These are phyloP conservation scores for Actenoides hombroni DNA, from an alignment of 2,113 vertebrate genomes.

Conservation along the genomic window DNA sequence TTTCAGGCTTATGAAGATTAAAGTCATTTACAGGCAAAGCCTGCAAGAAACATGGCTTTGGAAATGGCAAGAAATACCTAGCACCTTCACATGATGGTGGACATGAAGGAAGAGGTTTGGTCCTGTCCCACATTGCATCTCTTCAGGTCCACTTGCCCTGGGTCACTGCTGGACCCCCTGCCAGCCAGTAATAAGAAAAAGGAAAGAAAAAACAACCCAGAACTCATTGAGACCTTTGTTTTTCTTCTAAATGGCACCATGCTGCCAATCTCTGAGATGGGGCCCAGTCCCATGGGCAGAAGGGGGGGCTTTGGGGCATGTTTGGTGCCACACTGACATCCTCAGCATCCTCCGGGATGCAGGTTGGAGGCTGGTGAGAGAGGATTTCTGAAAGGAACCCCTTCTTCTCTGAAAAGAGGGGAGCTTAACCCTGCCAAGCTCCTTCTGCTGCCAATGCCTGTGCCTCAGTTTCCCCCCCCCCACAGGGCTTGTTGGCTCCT, in stretches of 20 bases:
- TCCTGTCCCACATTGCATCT: rapidly evolving
- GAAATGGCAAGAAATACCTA: background rate
- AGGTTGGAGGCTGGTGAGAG: background rate
- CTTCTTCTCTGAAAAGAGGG: rapidly evolving
- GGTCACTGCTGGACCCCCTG: background rate
- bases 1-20: slow-evolving; percentile 50
- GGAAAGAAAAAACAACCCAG: rapidly evolving
- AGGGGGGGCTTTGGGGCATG: too few relatives aligned
- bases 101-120: background rate
- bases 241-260: background rate
- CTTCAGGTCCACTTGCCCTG: background rate
- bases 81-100: background rate
- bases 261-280: rapidly evolving
- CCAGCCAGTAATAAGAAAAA: background rate
- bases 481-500: rapidly evolving
- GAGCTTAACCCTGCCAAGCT: background rate
- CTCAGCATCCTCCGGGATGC: rapidly evolving
- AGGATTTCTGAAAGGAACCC: background rate
- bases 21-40: slow-evolving; percentile 57
- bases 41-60: background rate
- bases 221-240: rapidly evolving
- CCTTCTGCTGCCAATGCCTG: rapidly evolving
- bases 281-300: background rate
- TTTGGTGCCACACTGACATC: rapidly evolving
- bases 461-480: background rate